Percentiles rank a stretch among this genome's conserved stretches.
These are phyloP conservation scores for Rhea pennata DNA, from an alignment of 2,113 vertebrate genomes.

Conservation along the genomic window DNA sequence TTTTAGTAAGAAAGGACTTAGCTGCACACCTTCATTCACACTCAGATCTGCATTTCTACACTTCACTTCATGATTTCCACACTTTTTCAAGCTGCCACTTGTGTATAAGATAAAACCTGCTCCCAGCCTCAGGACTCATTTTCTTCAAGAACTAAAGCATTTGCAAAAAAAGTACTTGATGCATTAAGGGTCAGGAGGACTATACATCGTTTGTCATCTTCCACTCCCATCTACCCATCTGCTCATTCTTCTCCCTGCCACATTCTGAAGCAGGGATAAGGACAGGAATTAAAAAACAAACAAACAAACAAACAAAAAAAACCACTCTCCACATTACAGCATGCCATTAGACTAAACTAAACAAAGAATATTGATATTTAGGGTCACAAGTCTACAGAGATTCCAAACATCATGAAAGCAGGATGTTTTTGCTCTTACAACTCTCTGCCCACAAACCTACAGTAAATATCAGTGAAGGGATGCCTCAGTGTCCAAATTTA, in stretches of 20 bases:
- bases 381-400: neutral
- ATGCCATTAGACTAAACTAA: neutral
- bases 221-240: neutral
- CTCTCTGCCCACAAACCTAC: neutral
- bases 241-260: neutral
- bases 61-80: neutral
- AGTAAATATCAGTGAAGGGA: neutral
- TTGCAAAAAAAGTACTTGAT: neutral
- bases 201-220: neutral
- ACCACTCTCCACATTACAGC: neutral
- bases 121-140: neutral
- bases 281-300: neutral
- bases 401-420: neutral
- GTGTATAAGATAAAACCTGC: neutral
- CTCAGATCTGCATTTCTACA: neutral
- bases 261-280: neutral
- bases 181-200: neutral
- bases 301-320: neutral
- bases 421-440: neutral
- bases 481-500: neutral
- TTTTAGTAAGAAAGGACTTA: neutral
- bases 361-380: too few relatives aligned
- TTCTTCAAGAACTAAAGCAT: neutral
- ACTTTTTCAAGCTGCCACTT: neutral
- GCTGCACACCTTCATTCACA: neutral